phyloP scores from a whole-genome alignment of 1,140 invertebrate genomes.

The Vanessa tameamea region DNA sequence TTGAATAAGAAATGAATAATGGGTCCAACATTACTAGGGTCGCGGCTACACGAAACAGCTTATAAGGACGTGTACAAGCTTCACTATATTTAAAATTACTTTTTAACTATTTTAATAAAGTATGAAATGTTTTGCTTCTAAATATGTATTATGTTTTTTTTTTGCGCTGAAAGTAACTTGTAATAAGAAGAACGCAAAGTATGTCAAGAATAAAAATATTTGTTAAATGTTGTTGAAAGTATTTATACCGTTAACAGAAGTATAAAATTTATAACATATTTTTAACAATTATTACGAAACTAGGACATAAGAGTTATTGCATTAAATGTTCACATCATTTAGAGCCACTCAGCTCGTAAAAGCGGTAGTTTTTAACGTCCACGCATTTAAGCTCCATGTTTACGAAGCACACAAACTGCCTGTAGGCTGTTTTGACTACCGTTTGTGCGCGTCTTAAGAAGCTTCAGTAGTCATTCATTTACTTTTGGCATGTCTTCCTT shows the following conservation, averaged over 20 bases:
- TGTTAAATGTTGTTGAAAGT: no score
- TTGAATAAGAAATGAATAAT: slow-evolving; percentile 62
- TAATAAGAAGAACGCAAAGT: no score
- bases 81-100: not conserved
- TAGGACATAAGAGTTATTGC: not conserved
- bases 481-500: slow-evolving; percentile 50
- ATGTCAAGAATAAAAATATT: no score
- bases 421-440: slow-evolving; percentile 26
- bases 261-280: no score
- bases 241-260: no score
- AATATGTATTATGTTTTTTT: no score
- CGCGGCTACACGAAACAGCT: slow-evolving; percentile 52
- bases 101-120: not conserved
- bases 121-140: no score
- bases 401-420: slow-evolving; percentile 15
- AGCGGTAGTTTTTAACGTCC: slow-evolving; percentile 17
- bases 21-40: slow-evolving; percentile 50
- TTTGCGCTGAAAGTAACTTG: no score
- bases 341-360: not conserved
- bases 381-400: slow-evolving; percentile 1
- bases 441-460: slow-evolving; percentile 28
- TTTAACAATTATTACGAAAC: not conserved
- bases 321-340: not conserved
- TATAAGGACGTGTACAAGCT: slow-evolving; percentile 39
- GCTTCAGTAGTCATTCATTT: slow-evolving; percentile 60